Base-by-base conservation (phyloP, 2,113 vertebrate genomes). In the Lepus americanus region DNA sequence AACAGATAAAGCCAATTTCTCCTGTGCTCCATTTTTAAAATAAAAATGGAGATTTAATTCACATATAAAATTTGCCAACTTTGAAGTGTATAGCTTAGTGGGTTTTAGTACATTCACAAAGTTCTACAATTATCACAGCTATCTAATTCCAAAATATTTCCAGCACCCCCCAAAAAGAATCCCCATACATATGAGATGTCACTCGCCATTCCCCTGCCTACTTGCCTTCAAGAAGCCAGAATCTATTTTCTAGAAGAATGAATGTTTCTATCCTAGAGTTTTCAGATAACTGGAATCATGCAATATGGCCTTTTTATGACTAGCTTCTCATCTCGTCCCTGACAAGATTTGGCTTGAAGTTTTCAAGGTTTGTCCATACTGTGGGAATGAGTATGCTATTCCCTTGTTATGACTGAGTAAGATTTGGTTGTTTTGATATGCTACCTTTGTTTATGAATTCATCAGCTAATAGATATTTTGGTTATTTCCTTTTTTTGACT, bases 141-240 rank as follows among this genome's bases (percentile, higher is more conserved):
- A 87, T 51, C 39, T 80, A 76, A 89, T 92, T 81, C 19, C 20
- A 92, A 20, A 91, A 78, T 91, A 91, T 49, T 88, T 91, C 66
- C 2, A 13, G 69, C 22, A 87, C 22, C 36, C 44, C 9, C 17
- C 3, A n/a, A 91, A 83, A 63, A 53, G 5, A 90, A 93, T 73
- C 6, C 16, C 2, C 9, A 73, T 53, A 78, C 1, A 55, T 20
- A 59, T 66, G 51, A 53, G n/a, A 1, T 61, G 12, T 59, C 59
- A 84, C 55, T 79, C 16, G 8, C 33, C 16, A 44, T n/a, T 87
- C 13, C 6, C 8, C 19, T 6, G 10, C n/a, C 31, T 3, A 8
- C 39, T 12, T 36, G 53, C 1, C 27, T 20, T 86, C 16, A 44
- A 70, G 17, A 72, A 95, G 33, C 49, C 70, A 90, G 0, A 85